Base-by-base conservation (phyloP, 2,113 vertebrate species). In the Perognathus longimembris region DNA sequence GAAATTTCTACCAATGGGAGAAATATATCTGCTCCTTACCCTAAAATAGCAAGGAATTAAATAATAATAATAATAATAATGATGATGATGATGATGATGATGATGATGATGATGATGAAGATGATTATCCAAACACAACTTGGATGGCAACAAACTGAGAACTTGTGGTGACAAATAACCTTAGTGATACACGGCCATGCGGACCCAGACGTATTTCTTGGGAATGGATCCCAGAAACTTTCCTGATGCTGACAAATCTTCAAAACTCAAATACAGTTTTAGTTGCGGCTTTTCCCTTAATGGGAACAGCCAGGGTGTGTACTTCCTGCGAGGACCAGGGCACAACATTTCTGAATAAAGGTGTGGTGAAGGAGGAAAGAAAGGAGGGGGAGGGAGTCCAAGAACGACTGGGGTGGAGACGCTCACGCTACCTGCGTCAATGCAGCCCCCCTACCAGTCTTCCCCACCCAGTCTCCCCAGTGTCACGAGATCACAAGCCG, bases 321-420 rank as follows among this genome's bases (percentile, higher is more conserved):
- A 38, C 14, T n/a, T 73, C n/a, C 21, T 28, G 24, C 14, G 24
- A 12, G 34, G 14, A 76, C 15, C 26, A 54, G 24, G 4, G 17
- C 3, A 30, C 7, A 4, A 32, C 28, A 4, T 69, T 34, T 57
- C 50, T 45, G 22, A 7, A 9, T 12, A 24, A 24, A 12, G 20
- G 42, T 38, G 11, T 71, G n/a, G 7, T 8, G 42, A 11, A 15
- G 64, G 36, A 32, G 24, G 32, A 38, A 30, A 38, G n/a, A 14
- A 30, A 40, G 32, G 22, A 40, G 30, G 18, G 26, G 26, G 0
- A 20, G 50, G 50, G 3, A 82, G 5, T 22, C 7, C 14, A 59
- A 0, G 15, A 45, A 75, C 8, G 45, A 67, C 11, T 17, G 34
- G 18, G 0, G 20, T 24, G 1, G 38, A 0, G 0, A 14, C 2